phyloP scores from a whole-genome alignment of 2,888 invertebrate genomes.

The Drosophila infuscata region DNA sequence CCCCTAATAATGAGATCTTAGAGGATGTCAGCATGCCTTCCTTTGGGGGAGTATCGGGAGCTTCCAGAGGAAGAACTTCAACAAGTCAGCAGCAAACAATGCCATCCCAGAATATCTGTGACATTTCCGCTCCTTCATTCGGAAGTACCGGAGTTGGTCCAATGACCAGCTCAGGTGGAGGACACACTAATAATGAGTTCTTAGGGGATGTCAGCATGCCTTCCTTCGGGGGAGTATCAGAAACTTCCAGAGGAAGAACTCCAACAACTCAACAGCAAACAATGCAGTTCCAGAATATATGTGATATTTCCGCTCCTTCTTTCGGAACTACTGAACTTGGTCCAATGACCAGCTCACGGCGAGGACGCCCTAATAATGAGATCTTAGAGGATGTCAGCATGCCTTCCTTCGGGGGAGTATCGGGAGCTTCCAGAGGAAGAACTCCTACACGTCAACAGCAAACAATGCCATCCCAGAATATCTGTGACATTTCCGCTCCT shows the following conservation, averaged over 20 bases:
- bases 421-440: slow-evolving; percentile 1
- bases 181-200: not conserved
- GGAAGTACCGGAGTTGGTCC: not conserved
- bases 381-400: not conserved
- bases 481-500: slow-evolving; percentile 3
- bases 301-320: not conserved
- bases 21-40: not conserved
- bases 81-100: not conserved
- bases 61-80: not conserved
- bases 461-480: not conserved
- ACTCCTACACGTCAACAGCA: not conserved
- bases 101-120: not conserved
- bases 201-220: not conserved
- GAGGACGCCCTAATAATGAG: not conserved
- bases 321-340: not conserved
- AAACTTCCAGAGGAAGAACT: not conserved
- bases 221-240: not conserved
- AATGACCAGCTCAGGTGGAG: not conserved
- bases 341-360: not conserved
- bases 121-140: slow-evolving; percentile 6
- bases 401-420: not conserved
- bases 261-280: not conserved
- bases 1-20: not conserved
- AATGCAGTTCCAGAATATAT: not conserved
- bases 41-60: slow-evolving; percentile 5